These are phyloP conservation scores for Lochmaea crataegi DNA, from an alignment of 2,888 invertebrate species.

Conservation along the genomic window DNA sequence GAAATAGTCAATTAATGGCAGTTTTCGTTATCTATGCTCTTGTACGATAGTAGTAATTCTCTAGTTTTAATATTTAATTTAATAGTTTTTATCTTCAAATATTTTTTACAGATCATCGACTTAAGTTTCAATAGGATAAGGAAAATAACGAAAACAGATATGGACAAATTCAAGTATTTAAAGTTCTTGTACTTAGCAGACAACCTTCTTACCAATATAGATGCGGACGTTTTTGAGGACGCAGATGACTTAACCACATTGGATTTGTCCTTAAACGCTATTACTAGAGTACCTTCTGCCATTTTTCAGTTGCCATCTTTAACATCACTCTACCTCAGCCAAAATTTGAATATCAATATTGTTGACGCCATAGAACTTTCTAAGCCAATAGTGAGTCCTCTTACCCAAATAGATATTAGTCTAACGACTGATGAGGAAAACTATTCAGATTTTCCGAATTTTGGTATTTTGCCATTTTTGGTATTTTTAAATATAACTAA, in stretches of 20 bases:
- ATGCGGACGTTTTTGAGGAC: constrained; percentile 57
- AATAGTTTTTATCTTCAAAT: neutral
- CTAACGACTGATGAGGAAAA: constrained; percentile 51
- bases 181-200: constrained; percentile 61
- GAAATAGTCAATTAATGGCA: constrained; percentile 12
- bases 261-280: constrained; percentile 58
- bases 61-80: no score
- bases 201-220: constrained; percentile 57
- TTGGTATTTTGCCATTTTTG: constrained; percentile 57
- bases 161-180: constrained; percentile 55
- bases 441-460: constrained; percentile 53
- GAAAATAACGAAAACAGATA: constrained; percentile 55
- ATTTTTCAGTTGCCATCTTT: constrained; percentile 60
- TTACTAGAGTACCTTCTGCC: constrained; percentile 55
- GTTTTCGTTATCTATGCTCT: neutral
- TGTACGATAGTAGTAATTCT: no score
- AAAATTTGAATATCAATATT: constrained; percentile 60
- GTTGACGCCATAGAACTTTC: constrained; percentile 55
- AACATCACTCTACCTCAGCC: constrained; percentile 58
- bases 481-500: constrained; percentile 59
- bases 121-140: constrained; percentile 60
- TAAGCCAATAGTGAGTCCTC: constrained; percentile 58
- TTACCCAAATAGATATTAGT: constrained; percentile 59
- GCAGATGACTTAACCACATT: constrained; percentile 54
- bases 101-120: constrained; percentile 57